phyloP scores from a whole-genome alignment of 2,113 vertebrate species.

The Oryzias melastigma region DNA sequence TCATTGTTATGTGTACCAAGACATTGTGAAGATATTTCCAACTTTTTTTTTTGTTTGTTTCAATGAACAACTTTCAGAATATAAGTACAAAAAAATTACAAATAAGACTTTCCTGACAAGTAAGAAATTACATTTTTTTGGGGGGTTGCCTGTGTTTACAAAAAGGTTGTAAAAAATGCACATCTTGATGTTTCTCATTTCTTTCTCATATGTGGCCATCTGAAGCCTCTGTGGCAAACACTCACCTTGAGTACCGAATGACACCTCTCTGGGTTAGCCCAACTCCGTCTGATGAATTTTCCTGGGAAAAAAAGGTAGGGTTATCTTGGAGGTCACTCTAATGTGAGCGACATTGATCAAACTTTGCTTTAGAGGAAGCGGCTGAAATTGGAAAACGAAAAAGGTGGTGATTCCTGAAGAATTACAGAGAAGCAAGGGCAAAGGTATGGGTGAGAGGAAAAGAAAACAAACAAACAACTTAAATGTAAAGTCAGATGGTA shows the following conservation, averaged over 20 bases:
- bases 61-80: neutral
- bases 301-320: conserved; percentile 63
- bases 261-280: conserved; percentile 62
- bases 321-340: conserved; percentile 71
- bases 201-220: conserved; percentile 59
- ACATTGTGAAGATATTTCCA: too few species aligned
- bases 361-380: conserved; percentile 63
- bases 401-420: conserved; percentile 61
- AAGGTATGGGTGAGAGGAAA: conserved; percentile 28
- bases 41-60: neutral
- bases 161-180: conserved; percentile 26
- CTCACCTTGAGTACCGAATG: conserved; percentile 74
- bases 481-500: conserved; percentile 47
- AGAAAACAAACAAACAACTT: conserved; percentile 63
- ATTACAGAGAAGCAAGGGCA: conserved; percentile 41
- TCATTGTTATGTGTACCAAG: too few species aligned
- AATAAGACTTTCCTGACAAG: neutral
- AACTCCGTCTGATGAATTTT: conserved; percentile 73
- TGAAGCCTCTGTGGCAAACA: conserved; percentile 67
- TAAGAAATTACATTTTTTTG: neutral
- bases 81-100: too few species aligned
- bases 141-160: neutral
- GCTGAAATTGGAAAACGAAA: conserved; percentile 71
- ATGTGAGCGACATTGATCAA: conserved; percentile 77
- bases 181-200: conserved; percentile 47